Conservation (phyloP, 2,113 vertebrate species). For the Dipodomys stephensi region DNA sequence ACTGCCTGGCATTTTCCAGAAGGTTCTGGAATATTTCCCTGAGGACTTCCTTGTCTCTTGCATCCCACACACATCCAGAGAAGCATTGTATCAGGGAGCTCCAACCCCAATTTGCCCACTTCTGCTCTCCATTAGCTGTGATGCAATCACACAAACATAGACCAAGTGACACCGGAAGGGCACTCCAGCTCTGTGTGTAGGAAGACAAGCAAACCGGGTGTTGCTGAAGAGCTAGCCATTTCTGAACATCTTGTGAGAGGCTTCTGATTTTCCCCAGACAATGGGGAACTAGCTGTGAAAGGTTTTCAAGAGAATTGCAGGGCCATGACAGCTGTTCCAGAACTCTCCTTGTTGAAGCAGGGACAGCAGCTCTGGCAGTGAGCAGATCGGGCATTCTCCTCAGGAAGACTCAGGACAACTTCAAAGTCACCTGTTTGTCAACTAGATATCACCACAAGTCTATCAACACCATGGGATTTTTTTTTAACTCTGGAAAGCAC, state of each 20-base stretch:
- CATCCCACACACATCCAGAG: not conserved
- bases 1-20: not conserved
- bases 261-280: slow-evolving; percentile 43
- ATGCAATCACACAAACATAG: not conserved
- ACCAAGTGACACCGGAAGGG: not conserved
- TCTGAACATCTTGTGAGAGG: not conserved
- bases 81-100: not conserved
- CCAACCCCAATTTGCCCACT: not conserved
- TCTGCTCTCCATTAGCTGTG: not conserved
- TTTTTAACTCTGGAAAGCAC: slow-evolving; percentile 17
- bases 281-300: not conserved
- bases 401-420: slow-evolving; percentile 43
- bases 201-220: not conserved
- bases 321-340: not conserved
- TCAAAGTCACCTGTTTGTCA: not conserved
- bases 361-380: not conserved
- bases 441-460: not conserved
- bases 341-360: not conserved
- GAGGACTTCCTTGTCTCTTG: not conserved
- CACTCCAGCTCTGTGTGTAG: not conserved
- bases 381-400: slow-evolving; percentile 38
- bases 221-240: not conserved
- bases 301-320: not conserved
- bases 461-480: slow-evolving; percentile 28
- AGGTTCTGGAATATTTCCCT: not conserved